Conservation (phyloP, 2,888 invertebrate species). For the Thereva unica region DNA sequence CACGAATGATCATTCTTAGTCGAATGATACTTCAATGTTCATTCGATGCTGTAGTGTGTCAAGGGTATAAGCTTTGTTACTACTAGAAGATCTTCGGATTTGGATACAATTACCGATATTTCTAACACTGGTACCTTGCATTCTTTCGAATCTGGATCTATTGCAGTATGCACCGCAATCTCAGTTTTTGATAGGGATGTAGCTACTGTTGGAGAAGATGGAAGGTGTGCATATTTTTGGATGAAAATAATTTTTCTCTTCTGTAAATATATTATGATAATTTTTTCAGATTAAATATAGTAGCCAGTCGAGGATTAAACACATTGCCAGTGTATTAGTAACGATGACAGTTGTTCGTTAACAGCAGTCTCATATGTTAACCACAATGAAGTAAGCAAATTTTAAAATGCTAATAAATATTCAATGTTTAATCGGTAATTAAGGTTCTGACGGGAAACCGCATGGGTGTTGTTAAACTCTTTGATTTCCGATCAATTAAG, state of each 20-base stretch:
- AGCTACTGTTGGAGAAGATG: conserved; percentile 85
- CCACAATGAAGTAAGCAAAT: conserved; percentile 60
- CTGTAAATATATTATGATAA: not conserved
- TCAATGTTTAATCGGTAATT: too few relatives aligned
- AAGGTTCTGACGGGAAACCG: too few relatives aligned
- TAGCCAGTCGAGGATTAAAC: conserved; percentile 60
- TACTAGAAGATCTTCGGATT: too few relatives aligned
- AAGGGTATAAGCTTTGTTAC: too few relatives aligned
- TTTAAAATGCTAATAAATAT: not conserved
- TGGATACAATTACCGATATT: too few relatives aligned
- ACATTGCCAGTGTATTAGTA: conserved; percentile 61
- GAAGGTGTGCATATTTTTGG: conserved; percentile 58
- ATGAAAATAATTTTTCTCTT: not conserved
- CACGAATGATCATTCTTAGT: too few relatives aligned
- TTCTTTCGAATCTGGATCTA: conserved; percentile 61
- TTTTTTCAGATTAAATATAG: conserved; percentile 58
- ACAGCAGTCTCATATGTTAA: conserved; percentile 77
- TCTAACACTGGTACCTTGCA: conserved; percentile 71
- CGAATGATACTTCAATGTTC: too few relatives aligned
- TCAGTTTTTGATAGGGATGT: conserved; percentile 77
- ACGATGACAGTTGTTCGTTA: conserved; percentile 81
- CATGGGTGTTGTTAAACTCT: too few relatives aligned
- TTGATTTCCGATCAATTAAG: too few relatives aligned
- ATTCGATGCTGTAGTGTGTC: too few relatives aligned
- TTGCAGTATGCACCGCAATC: conserved; percentile 76